Evolutionary conservation across 2,888 invertebrate species (phyloP).

Genomic region (Tenthredo amoena): DNA sequence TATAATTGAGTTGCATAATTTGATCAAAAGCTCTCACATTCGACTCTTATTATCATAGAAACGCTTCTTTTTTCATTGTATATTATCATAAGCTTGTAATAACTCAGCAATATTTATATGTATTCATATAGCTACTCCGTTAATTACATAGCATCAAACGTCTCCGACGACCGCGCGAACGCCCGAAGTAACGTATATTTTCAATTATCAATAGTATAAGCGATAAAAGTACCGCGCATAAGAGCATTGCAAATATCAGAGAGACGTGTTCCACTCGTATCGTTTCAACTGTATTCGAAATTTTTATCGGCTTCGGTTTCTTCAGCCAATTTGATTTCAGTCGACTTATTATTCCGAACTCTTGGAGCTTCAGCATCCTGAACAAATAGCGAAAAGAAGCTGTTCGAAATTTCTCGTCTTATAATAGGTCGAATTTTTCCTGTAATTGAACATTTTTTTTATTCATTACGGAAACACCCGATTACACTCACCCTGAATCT

Average conservation of each 20-base stretch:
- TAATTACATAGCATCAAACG: not conserved
- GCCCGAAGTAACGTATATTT: not conserved
- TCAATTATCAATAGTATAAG: not conserved
- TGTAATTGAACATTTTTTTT: not conserved
- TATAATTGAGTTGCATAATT: too few relatives aligned
- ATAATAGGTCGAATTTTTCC: not conserved
- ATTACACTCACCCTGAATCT: constrained; percentile 61
- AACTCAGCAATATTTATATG: not conserved
- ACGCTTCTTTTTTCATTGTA: too few relatives aligned
- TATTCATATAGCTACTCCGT: not conserved
- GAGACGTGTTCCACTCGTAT: not conserved
- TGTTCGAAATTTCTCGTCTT: not conserved
- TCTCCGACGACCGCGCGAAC: not conserved
- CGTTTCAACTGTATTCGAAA: not conserved
- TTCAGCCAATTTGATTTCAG: constrained; percentile 45
- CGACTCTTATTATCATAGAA: too few relatives aligned
- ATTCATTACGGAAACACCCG: not conserved
- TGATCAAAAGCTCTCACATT: too few relatives aligned
- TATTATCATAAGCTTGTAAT: too few relatives aligned
- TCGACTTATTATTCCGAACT: constrained; percentile 57
- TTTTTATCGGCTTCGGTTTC: not conserved
- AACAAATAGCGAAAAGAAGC: constrained; percentile 36
- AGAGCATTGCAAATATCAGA: not conserved
- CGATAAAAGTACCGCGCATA: not conserved
- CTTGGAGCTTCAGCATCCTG: constrained; percentile 60